Base-by-base conservation (phyloP, 2,797 vertebrate genomes). In the Acrocephalus scirpaceus region DNA sequence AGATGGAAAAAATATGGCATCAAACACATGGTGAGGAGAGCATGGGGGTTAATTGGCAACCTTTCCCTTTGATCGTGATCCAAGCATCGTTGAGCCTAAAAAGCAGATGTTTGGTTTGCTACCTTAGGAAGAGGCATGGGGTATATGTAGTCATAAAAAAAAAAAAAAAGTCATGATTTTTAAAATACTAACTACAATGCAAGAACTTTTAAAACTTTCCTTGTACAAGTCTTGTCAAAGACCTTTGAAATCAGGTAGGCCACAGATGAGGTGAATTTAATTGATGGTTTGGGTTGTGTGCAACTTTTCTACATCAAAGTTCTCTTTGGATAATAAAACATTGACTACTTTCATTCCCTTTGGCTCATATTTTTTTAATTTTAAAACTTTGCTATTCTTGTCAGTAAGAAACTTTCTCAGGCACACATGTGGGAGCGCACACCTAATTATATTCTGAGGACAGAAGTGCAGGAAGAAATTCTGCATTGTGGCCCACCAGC, bases 21-120 rank as follows among this genome's bases (percentile, higher is more conserved):
- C 91, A 90, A 92, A 88, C 15, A 7, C 76, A 71, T 47, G 71
- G 73, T 75, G 11, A 30, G 76, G 92, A 86, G 34, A 94, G 81
- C 90, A 54, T 10, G 40, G 79, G 82, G 71, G 92, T 92, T 97
- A 96, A 97, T 94, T 96, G 90, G 90, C 73, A 95, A 76, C 56
- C 76, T 88, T 96, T 96, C n/a, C 76, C 64, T 96, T 96, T 97
- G 95, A 96, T 97, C 94, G 0, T 53, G 51, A 56, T 86, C 88
- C 95, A 93, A 91, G 86, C 53, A 71, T 30, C 57, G 34, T 8
- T 84, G 86, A 90, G 81, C 45, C 76, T 86, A 84, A 83, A 94
- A 95, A 67, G 54, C 95, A 96, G 82, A 93, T 94, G 60, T 94
- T 95, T 94, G 60, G 42, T 91, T 92, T 93, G 62, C 53, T 91